Evolutionary conservation across 2,113 vertebrate genomes (phyloP).

Genomic region (Sinosuthora webbiana): DNA sequence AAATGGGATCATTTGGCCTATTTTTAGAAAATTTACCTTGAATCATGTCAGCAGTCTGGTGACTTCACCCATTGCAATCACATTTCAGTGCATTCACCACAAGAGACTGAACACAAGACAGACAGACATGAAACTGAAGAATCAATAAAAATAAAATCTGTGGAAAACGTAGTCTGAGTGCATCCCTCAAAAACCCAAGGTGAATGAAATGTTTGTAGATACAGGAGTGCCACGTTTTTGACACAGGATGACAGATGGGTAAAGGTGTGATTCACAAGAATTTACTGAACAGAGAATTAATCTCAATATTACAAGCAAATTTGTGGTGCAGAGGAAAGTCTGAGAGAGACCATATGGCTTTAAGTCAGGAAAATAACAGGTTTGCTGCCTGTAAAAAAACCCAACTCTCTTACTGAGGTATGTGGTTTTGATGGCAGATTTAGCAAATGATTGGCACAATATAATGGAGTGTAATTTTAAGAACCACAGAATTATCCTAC

Average conservation of each 20-base stretch:
- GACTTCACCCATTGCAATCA: neutral
- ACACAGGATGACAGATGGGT: neutral
- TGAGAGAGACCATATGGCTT: conserved; percentile 35
- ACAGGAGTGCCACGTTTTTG: neutral
- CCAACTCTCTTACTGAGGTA: neutral
- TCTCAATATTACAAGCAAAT: conserved; percentile 19
- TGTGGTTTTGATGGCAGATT: conserved; percentile 39
- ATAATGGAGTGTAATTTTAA: neutral
- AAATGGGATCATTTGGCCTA: neutral
- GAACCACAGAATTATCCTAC: neutral
- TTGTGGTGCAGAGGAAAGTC: neutral
- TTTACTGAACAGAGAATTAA: neutral
- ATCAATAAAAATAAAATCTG: neutral
- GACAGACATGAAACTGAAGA: neutral
- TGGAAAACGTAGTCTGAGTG: neutral
- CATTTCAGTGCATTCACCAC: neutral
- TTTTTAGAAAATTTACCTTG: neutral
- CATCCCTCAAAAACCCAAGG: neutral
- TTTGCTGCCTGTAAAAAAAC: neutral
- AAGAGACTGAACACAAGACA: neutral
- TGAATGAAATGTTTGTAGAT: conserved; percentile 20
- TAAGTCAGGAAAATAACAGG: conserved; percentile 43
- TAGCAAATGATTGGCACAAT: conserved; percentile 15
- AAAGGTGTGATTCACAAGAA: conserved; percentile 9
- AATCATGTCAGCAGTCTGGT: neutral